These are phyloP conservation scores for Tamandua tetradactyla DNA, from an alignment of 2,797 vertebrate genomes.

Conservation along the genomic window DNA sequence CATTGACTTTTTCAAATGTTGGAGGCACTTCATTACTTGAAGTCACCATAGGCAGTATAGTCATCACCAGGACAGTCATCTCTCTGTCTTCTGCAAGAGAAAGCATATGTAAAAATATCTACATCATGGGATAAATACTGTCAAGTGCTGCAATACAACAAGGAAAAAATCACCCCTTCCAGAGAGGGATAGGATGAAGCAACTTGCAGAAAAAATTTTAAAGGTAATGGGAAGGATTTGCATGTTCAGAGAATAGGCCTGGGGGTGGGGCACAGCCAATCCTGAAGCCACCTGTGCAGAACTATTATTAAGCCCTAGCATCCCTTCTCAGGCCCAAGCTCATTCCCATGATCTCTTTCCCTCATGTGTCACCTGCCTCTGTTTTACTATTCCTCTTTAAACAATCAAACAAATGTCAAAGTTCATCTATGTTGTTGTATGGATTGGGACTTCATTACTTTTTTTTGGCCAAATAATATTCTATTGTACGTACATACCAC, in stretches of 20 bases:
- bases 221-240: background rate
- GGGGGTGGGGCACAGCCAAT: background rate
- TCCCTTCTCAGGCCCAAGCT: background rate
- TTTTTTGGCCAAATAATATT: no score
- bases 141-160: background rate
- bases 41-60: background rate
- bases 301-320: background rate
- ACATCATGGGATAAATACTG: background rate
- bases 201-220: constrained; percentile 21
- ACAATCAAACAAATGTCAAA: background rate
- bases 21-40: background rate
- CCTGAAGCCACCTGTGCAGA: background rate
- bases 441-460: no score
- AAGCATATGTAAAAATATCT: background rate
- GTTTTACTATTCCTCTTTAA: constrained; percentile 14
- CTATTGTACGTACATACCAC: no score
- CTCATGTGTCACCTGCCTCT: background rate
- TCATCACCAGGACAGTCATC: background rate
- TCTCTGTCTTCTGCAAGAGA: background rate
- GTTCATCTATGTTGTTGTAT: no score
- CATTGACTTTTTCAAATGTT: background rate
- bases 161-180: background rate
- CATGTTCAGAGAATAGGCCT: background rate
- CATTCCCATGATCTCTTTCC: background rate
- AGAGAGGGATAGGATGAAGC: background rate